Evolutionary conservation across 2,888 invertebrate genomes (phyloP), one percentile per base, ranked within the genome.

Genomic region (Zaprionus obscuricornis): DNA sequence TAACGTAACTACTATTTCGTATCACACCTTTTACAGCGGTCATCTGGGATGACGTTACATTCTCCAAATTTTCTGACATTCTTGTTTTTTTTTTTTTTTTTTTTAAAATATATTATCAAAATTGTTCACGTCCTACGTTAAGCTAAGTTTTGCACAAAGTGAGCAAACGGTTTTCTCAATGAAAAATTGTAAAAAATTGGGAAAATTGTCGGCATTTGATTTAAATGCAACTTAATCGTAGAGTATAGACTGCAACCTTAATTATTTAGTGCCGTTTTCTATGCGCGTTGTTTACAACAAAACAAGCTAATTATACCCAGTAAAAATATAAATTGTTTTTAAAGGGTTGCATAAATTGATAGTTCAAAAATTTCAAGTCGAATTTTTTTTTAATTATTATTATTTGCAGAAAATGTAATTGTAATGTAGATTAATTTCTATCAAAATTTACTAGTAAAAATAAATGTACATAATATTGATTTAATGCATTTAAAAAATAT

Each of bases 1-100:
- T 90, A 8, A 90, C 89, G 79, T 90, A 90, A 52, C 89, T 90
- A 63, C 89, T 89, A 52, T 89, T 90, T 7, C 89, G 82, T 8
- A 75, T 63, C 1, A 88, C 69, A 11, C 89, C 88, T 46, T 89
- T 89, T n/a, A 89, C 50, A 0, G 88, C 88, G 1, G 82, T 82
- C 16, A 87, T 76, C 54, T 88, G 89, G 3, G 86, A 76, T 6
- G 86, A 86, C 10, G 89, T 84, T 24, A 69, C 75, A 75, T 89
- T 89, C 3, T 52, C 67, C 10, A 86, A 56, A 57, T 70, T 87
- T n/a, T 85, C 85, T 4, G 87, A 64, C 88, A 88, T 88, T 20
- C 3, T 22, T 2, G 14, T 4, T 18, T 66, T 1, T 10, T 4
- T 7, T 29, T 16, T 16, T 4, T 29, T 16, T 42, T 31, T 7